Conservation (phyloP, 2,888 invertebrate species). For the Platycheirus rosarum region DNA sequence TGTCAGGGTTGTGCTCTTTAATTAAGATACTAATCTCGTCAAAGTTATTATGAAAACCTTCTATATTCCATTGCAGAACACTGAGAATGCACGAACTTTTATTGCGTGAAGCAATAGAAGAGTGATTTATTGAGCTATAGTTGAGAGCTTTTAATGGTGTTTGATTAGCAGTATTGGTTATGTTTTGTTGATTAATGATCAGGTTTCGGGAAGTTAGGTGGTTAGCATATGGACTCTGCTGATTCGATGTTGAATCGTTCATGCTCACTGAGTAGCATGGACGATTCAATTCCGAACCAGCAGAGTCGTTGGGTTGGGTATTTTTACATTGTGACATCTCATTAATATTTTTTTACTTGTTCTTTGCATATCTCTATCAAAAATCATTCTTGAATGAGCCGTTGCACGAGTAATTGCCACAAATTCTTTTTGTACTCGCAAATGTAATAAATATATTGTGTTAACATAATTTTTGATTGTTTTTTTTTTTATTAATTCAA, state of each 20-base stretch:
- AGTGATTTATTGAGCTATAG: conserved; percentile 6
- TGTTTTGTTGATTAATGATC: conserved; percentile 16
- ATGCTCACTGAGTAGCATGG: conserved; percentile 7
- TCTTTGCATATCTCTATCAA: no score
- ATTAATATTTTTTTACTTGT: background rate
- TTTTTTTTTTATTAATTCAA: no score
- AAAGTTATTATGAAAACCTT: conserved; percentile 10
- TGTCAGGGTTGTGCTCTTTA: conserved; percentile 2
- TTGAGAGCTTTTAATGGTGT: background rate
- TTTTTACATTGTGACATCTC: conserved; percentile 12
- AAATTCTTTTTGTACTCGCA: no score
- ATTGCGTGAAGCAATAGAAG: no score
- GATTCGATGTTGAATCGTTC: conserved; percentile 4
- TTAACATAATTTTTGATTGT: no score
- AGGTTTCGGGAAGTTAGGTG: conserved; percentile 4
- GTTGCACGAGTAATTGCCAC: no score
- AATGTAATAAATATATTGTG: no score
- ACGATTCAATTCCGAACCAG: conserved; percentile 4
- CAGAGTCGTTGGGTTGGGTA: background rate
- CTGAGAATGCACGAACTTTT: conserved; percentile 3
- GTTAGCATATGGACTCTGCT: conserved; percentile 11
- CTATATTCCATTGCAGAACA: conserved; percentile 8
- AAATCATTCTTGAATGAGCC: no score
- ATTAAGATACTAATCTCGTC: conserved; percentile 12
- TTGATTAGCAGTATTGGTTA: background rate